These are phyloP conservation scores for Brienomyrus longianalis DNA, from an alignment of 2,113 vertebrate genomes.

Conservation along the genomic window DNA sequence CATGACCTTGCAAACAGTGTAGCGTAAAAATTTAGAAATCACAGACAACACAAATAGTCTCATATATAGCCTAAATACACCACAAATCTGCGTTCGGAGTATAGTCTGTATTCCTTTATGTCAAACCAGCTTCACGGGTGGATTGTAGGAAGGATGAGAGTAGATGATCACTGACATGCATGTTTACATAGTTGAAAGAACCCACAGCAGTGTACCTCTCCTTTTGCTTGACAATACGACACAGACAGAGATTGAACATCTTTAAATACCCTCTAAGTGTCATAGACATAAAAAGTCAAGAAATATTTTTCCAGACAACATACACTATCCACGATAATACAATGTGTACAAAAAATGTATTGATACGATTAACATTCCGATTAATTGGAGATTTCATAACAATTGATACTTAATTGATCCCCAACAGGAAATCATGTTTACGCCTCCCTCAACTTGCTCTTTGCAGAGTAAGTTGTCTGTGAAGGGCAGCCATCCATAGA, in stretches of 20 bases:
- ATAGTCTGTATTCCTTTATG: not conserved
- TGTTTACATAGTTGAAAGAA: not conserved
- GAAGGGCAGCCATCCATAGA: no score
- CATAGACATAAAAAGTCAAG: not conserved
- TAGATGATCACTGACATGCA: not conserved
- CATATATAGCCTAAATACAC: not conserved
- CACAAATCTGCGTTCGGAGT: not conserved
- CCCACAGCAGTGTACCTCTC: not conserved
- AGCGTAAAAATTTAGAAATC: not conserved
- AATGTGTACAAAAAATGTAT: not conserved
- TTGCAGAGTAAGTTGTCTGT: no score
- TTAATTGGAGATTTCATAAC: not conserved
- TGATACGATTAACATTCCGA: not conserved
- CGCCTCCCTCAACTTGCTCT: no score
- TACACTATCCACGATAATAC: not conserved
- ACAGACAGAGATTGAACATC: not conserved
- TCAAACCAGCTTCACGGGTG: not conserved
- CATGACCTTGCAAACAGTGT: not conserved
- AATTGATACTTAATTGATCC: no score
- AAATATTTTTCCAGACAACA: not conserved
- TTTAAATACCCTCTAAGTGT: not conserved
- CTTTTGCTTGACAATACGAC: not conserved
- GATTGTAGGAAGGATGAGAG: not conserved
- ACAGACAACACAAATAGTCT: not conserved
- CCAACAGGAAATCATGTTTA: no score